phyloP scores from a whole-genome alignment of 2,888 invertebrate species.

The Drosophila nr. fundita region DNA sequence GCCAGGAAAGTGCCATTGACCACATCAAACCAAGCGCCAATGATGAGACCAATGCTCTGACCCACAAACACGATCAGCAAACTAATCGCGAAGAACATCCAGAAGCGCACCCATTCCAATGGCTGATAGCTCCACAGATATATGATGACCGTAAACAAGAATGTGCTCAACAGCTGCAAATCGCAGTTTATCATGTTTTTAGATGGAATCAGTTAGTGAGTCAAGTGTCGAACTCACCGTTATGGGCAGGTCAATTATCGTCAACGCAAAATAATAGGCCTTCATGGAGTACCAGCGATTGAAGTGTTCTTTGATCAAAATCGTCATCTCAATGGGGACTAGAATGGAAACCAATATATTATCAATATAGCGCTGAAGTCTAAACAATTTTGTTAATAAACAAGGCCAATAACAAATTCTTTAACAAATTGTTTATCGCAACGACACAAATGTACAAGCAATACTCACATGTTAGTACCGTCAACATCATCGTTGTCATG shows the following conservation, averaged over 20 bases:
- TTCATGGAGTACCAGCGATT: constrained; percentile 95
- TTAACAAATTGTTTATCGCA: neutral
- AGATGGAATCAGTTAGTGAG: fast-evolving
- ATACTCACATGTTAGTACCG: constrained; percentile 92
- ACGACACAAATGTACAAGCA: neutral
- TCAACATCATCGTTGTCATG: constrained; percentile 96
- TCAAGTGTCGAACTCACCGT: constrained; percentile 86
- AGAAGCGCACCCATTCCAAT: constrained; percentile 90
- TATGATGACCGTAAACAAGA: constrained; percentile 90
- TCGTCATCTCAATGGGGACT: constrained; percentile 91
- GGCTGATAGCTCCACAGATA: constrained; percentile 97
- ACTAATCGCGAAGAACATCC: constrained; percentile 94
- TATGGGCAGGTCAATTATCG: constrained; percentile 91
- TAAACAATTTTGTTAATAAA: neutral
- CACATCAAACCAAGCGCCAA: constrained; percentile 94
- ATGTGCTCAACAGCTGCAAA: constrained; percentile 88
- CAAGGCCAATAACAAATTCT: neutral
- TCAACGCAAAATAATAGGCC: constrained; percentile 91
- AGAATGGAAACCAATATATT: constrained; percentile 9
- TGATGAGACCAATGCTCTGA: constrained; percentile 95
- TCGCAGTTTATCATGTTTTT: neutral
- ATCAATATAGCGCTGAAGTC: neutral
- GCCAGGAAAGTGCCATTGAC: constrained; percentile 97
- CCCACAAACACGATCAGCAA: constrained; percentile 94
- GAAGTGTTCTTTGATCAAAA: constrained; percentile 93